Evolutionary conservation across 2,797 vertebrate genomes (phyloP).

Genomic region (Neosilurus hyrtlii): DNA sequence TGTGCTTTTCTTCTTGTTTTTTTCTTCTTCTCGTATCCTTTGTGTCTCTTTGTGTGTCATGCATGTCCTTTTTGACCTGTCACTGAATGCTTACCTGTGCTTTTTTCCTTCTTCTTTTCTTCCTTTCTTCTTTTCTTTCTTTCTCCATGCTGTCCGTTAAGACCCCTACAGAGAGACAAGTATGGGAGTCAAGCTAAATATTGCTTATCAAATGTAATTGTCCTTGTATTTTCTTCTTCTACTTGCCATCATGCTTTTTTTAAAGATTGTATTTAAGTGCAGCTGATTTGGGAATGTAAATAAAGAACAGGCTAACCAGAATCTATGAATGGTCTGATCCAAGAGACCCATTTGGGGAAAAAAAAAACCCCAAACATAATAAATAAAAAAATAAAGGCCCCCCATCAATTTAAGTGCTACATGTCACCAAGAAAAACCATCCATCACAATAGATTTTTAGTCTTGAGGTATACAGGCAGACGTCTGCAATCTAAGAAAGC

Average conservation of each 20-base stretch:
- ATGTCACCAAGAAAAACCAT: constrained; percentile 8
- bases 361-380: constrained; percentile 5
- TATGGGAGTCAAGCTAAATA: constrained; percentile 99
- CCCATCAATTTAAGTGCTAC: constrained; percentile 32
- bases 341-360: constrained; percentile 10
- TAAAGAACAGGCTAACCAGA: constrained; percentile 8
- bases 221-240: constrained; percentile 92
- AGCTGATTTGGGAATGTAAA: constrained; percentile 16
- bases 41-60: constrained; percentile 51
- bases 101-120: constrained; percentile 84
- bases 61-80: constrained; percentile 87
- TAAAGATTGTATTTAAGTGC: background rate
- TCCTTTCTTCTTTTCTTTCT: constrained; percentile 77
- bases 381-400: background rate
- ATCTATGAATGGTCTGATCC: constrained; percentile 5
- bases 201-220: constrained; percentile 99
- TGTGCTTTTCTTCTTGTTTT: background rate
- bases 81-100: constrained; percentile 96
- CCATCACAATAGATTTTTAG: background rate
- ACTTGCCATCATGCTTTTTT: background rate
- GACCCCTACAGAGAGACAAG: constrained; percentile 99
- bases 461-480: constrained; percentile 7
- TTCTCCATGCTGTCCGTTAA: constrained; percentile 93
- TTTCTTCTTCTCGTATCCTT: background rate
- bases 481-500: background rate